These are phyloP conservation scores for Nothobranchius kuhntae DNA, from an alignment of 2,113 vertebrate genomes.

Conservation along the genomic window DNA sequence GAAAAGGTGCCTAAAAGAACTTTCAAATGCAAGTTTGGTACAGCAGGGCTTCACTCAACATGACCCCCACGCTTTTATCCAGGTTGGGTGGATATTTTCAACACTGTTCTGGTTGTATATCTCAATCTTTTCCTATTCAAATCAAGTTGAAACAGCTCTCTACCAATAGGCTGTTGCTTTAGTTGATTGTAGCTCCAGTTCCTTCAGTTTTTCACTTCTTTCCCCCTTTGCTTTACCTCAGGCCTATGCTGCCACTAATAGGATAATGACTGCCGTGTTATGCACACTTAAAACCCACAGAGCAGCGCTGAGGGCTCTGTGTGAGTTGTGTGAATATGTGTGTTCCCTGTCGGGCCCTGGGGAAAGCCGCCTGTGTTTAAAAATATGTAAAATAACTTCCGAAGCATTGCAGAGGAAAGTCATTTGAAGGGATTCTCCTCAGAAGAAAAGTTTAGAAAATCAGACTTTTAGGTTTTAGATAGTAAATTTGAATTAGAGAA, in stretches of 20 bases:
- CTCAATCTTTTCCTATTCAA: neutral
- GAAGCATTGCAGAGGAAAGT: slow-evolving; percentile 1
- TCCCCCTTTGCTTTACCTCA: slow-evolving; percentile 33
- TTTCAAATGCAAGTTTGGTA: slow-evolving; percentile 24
- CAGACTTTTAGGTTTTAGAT: neutral
- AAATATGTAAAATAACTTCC: slow-evolving; percentile 20
- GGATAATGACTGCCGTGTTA: slow-evolving; percentile 82
- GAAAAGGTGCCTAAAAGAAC: slow-evolving; percentile 31
- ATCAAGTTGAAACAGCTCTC: neutral
- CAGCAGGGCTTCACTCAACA: slow-evolving; percentile 25
- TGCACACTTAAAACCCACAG: slow-evolving; percentile 72
- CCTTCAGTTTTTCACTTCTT: slow-evolving; percentile 10
- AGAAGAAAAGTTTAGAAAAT: neutral
- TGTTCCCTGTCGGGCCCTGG: neutral
- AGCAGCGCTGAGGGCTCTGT: slow-evolving; percentile 49
- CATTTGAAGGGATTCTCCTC: neutral
- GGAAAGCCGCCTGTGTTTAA: slow-evolving; percentile 34
- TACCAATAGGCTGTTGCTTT: slow-evolving; percentile 2
- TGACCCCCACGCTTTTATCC: slow-evolving; percentile 4
- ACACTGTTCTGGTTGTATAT: neutral
- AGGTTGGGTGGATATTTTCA: neutral
- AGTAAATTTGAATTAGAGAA: neutral
- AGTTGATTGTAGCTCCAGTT: slow-evolving; percentile 20
- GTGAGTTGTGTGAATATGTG: slow-evolving; percentile 24
- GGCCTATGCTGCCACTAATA: slow-evolving; percentile 74